Evolutionary conservation across 2,113 vertebrate species (phyloP).

Genomic region (Pampusana beccarii): DNA sequence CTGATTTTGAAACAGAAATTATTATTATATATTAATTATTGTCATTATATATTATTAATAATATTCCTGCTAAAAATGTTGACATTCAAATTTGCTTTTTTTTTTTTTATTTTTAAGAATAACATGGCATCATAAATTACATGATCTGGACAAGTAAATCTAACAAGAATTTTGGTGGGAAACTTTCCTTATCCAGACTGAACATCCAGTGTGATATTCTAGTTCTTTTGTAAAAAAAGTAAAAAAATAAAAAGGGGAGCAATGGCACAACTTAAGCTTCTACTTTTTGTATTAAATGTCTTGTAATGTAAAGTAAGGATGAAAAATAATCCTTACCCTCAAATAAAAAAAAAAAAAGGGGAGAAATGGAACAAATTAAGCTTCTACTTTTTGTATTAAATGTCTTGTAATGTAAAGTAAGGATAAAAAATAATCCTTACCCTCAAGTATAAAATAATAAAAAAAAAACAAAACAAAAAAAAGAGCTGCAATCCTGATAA

Average conservation of each 20-base stretch:
- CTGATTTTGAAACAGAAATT: not conserved
- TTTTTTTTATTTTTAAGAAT: not conserved
- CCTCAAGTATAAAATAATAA: no score
- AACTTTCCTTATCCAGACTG: not conserved
- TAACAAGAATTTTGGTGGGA: not conserved
- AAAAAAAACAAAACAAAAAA: no score
- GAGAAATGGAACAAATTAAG: no score
- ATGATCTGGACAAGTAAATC: not conserved
- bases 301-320: not conserved
- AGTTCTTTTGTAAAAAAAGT: not conserved
- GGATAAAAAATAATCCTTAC: no score
- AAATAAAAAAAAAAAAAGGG: no score
- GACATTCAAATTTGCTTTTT: not conserved
- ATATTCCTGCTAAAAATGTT: not conserved
- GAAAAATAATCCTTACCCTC: not conserved
- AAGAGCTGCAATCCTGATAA: not conserved
- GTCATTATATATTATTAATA: not conserved
- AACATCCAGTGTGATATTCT: not conserved
- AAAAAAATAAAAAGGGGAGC: not conserved
- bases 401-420: no score
- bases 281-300: not conserved
- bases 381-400: no score
- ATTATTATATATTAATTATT: no score
- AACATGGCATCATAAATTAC: not conserved
- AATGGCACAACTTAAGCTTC: not conserved